Base-by-base conservation (phyloP, 2,113 vertebrate species). In the Gyps fulvus region DNA sequence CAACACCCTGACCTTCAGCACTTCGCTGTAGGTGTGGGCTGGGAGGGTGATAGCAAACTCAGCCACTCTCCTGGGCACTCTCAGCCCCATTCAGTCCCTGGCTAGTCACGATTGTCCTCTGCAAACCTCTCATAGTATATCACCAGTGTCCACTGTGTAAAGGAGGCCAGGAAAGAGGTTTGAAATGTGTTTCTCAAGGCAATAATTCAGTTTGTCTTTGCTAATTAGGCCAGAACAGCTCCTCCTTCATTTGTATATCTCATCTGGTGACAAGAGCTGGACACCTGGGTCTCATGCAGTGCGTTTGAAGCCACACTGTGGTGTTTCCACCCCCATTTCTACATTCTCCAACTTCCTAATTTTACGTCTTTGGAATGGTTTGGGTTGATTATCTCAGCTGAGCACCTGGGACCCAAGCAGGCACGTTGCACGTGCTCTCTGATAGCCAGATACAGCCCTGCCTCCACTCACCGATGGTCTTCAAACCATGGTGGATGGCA, bases 341-440 rank as follows among this genome's bases (percentile, higher is more conserved):
- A 20, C 26, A 7, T 36, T 16, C 14, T 45, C 34, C 27, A 72
- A 3, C 23, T 42, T 52, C 26, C n/a, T 19, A 3, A 15, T 74
- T 58, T 65, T n/a, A 42, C 15, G 62, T 45, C n/a, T 45, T 43
- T 49, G 16, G 16, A 42, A 42, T 2, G 17, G 20, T 29, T 80
- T 76, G 31, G 19, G 59, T 69, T 62, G 47, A 31, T 34, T n/a
- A 23, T 8, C 36, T 45, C 43, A 79, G 59, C 13, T 19, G 6
- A 74, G 59, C 22, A 58, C 7, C 67, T 42, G 34, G 22, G 59
- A 32, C 63, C 27, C 49, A 27, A 85, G 11, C 20, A 29, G 16
- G 22, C 25, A 14, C 0, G 0, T 7, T 9, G 4, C 42, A 23
- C 0, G 0, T 1, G 1, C 27, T 16, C 40, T 43, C 23, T 42